Evolutionary conservation across 2,113 vertebrate genomes (phyloP).

Genomic region (Vulpes lagopus): DNA sequence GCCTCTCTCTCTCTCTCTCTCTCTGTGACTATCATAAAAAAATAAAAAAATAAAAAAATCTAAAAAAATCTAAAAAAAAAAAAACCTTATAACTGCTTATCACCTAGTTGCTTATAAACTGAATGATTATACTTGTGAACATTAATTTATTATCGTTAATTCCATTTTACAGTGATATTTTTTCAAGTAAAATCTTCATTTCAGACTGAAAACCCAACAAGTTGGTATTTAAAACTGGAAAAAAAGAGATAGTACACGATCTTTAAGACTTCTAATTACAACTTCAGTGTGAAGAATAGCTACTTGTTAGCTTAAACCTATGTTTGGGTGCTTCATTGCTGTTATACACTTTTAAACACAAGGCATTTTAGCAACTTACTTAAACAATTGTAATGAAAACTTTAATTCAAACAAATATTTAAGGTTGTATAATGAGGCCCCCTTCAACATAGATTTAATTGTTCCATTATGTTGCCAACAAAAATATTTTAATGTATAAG

Average conservation of each 20-base stretch:
- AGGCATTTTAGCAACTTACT: constrained; percentile 18
- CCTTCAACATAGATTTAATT: constrained; percentile 20
- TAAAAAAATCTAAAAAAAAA: not conserved
- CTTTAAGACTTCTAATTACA: not conserved
- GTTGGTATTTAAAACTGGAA: not conserved
- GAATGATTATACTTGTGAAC: not conserved
- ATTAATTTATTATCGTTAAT: constrained; percentile 6
- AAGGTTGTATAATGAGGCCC: not conserved
- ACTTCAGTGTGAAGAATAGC: not conserved
- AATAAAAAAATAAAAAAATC: too few relatives aligned
- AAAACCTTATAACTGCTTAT: not conserved
- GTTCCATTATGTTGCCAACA: not conserved
- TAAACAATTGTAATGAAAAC: not conserved
- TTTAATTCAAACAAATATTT: constrained; percentile 47
- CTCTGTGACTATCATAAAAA: too few relatives aligned
- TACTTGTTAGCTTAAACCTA: not conserved
- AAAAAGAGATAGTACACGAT: not conserved
- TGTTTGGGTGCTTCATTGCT: not conserved
- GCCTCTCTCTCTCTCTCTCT: too few relatives aligned
- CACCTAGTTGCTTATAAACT: not conserved
- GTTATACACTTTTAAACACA: not conserved
- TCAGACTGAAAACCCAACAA: not conserved
- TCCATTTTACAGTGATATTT: not conserved
- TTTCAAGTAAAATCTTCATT: constrained; percentile 8
- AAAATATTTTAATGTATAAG: constrained; percentile 33